Evolutionary conservation across 2,888 invertebrate species (phyloP), one percentile per base, ranked within the genome.

Genomic region (Mythimna loreyi): DNA sequence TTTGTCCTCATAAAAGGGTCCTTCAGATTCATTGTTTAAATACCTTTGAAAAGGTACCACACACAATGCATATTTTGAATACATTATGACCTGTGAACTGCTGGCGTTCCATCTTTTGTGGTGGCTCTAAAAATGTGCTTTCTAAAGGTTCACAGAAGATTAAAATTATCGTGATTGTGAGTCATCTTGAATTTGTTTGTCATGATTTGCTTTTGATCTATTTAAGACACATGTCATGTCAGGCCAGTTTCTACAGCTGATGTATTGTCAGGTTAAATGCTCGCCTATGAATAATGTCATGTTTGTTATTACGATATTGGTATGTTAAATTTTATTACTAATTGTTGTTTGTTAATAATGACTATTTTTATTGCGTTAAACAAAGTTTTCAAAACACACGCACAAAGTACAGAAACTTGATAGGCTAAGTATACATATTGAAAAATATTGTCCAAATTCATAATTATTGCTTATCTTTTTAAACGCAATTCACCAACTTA

Each of bases 31-130:
- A 92, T 95, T 94, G 94, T 95, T 87, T 93, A 92, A 85, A 81
- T 84, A 91, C 88, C 61, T 77, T 81, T 80, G 85, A 87, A 89
- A 88, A 90, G 82, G 88, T 87, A 87, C 88, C 87, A 87, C 90
- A 91, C 89, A 94, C 93, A 94, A 94, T 92, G 92, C 91, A 93
- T 94, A 93, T 93, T 94, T 92, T 93, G 93, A 93, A 95, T 95
- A 92, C 90, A 93, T 94, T 93, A 92, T 90, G 92, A 93, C 85
- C 88, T 87, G 87, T 87, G 88, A 87, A 87, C 87, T 84, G 76
- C 59, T 82, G 82, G 82, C 78, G 75, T 82, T 82, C 77, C 80
- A 81, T 78, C 85, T 83, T 88, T 88, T 87, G 86, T 86, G 77
- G 74, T 82, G 59, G 68, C 45, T 77, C 62, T 67, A 84, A 83